These are phyloP conservation scores for Steinernema carpocapsae DNA, from an alignment of 2,888 invertebrate species.

Conservation along the genomic window DNA sequence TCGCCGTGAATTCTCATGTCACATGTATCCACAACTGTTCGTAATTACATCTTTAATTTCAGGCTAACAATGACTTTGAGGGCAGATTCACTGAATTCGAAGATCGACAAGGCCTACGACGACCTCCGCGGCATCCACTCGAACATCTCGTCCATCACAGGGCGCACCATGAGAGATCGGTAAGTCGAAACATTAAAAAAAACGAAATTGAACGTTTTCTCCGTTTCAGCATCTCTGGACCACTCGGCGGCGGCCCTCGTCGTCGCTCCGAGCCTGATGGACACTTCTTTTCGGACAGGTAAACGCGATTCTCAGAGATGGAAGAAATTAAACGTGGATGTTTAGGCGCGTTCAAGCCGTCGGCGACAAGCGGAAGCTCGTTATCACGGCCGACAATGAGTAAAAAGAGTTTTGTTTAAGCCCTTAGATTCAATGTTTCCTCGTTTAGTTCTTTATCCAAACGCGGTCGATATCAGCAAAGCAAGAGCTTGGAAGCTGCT, in stretches of 20 bases:
- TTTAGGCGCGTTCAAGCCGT: slow-evolving; percentile 18
- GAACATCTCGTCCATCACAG: neutral
- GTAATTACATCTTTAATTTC: neutral
- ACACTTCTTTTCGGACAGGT: neutral
- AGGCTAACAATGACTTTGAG: slow-evolving; percentile 14
- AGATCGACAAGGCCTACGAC: slow-evolving; percentile 2
- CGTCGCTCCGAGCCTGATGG: slow-evolving; percentile 1
- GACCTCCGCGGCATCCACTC: slow-evolving; percentile 12
- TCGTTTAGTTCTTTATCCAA: neutral
- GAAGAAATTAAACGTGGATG: too few relatives aligned
- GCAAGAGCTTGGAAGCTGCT: neutral
- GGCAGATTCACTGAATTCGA: slow-evolving; percentile 3
- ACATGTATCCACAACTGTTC: neutral
- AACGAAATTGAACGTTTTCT: neutral
- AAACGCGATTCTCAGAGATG: too few relatives aligned
- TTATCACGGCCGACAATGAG: slow-evolving; percentile 8
- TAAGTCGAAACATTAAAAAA: neutral
- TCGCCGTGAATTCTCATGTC: neutral
- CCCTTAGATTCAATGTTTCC: too few relatives aligned
- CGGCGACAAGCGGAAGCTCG: slow-evolving; percentile 1
- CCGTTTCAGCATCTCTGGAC: neutral
- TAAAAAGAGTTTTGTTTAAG: neutral
- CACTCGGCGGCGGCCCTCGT: neutral
- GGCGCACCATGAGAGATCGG: neutral
- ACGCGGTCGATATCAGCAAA: neutral